Evolutionary conservation across 2,113 vertebrate genomes (phyloP), one percentile per base, ranked within the genome.

Genomic region (Crotalus viridis): DNA sequence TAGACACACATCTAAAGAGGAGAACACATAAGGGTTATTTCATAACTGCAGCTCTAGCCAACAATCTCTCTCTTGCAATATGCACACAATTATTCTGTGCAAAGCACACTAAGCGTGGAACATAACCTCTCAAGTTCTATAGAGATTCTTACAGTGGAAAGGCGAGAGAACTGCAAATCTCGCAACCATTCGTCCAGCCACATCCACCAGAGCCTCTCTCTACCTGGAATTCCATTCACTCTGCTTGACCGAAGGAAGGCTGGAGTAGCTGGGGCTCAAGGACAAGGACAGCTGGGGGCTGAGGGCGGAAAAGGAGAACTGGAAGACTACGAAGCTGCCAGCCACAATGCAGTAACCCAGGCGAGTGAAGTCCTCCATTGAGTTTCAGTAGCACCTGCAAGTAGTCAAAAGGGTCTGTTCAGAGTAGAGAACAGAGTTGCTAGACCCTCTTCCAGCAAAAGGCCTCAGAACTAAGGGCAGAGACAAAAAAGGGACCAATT

Each of bases 141-240:
- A 55, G 88, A 9, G 54, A 17, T 88, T 89, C 88, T 74, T 9
- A 21, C 12, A 59, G 9, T 87, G 33, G 28, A 54, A 9, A 88
- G 17, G 17, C 0, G 51, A 88, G n/a, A 33, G 17, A 33, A 54
- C n/a, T 17, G 52, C 87, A 88, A 28, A 54, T 21, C 87, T 33
- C 56, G 4, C 61, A 52, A 22, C 51, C 46, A 33, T 52, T 12
- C 4, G 3, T 55, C 54, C 87, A n/a, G 17, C 15, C 52, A 28
- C 21, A 28, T 81, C 74, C 74, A 81, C 10, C 33, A 51, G 10
- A 52, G 0, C 0, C 22, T 13, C 48, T 97, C 22, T 13, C 48
- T 97, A 98, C 98, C 98, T 98, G 94, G 98, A 98, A 97, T 98
- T 97, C 98, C 98, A 98, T 95, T 98, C 98, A 0, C 96, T 98